Percentiles rank a stretch among this genome's conserved stretches.
These are phyloP conservation scores for Epistrophella euchroma DNA, from an alignment of 2,888 invertebrate genomes.

Conservation along the genomic window DNA sequence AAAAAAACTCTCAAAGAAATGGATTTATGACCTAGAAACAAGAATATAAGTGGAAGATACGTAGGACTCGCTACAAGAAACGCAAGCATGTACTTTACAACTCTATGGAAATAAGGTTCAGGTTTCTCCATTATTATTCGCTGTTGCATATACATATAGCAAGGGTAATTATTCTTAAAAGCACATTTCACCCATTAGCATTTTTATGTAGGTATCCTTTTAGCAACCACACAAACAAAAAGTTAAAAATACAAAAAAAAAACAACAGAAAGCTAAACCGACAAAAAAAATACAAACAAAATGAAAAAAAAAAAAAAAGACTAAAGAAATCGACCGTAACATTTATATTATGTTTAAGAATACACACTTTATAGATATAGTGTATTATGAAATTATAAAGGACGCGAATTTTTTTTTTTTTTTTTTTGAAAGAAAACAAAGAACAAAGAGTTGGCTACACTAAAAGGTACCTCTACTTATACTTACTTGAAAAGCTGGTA, in stretches of 20 bases:
- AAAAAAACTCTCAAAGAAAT: not conserved
- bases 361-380: not conserved
- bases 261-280: conserved; percentile 1
- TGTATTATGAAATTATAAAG: conserved; percentile 13
- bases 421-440: not conserved
- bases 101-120: conserved; percentile 43
- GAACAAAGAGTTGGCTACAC: conserved; percentile 37
- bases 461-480: conserved; percentile 16
- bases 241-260: not conserved
- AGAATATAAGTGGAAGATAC: conserved; percentile 51
- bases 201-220: conserved; percentile 74
- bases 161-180: conserved; percentile 77
- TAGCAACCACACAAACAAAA: conserved; percentile 48
- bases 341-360: conserved; percentile 20
- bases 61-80: conserved; percentile 1
- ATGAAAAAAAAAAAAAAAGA: conserved; percentile 32
- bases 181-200: conserved; percentile 77
- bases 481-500: conserved; percentile 24
- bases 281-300: conserved; percentile 16
- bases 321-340: conserved; percentile 59
- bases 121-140: conserved; percentile 63
- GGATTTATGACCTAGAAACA: conserved; percentile 54
- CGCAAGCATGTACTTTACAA: conserved; percentile 12
- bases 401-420: not conserved
- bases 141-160: conserved; percentile 60